Evolutionary conservation across 2,113 vertebrate species (phyloP).

Genomic region (Gavialis gangeticus): DNA sequence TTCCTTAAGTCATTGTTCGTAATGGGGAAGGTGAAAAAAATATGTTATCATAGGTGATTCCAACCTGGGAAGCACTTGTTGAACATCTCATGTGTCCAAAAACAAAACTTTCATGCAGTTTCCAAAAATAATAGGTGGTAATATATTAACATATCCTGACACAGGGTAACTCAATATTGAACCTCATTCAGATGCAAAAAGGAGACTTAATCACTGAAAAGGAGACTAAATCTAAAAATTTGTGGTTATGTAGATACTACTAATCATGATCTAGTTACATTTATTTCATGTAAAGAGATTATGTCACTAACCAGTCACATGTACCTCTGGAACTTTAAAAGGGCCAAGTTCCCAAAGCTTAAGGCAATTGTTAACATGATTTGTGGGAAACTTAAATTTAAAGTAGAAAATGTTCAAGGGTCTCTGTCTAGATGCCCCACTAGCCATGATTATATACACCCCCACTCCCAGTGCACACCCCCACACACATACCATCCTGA

Average conservation of each 20-base stretch:
- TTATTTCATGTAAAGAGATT: neutral
- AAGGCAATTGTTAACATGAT: neutral
- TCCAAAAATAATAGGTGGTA: slow-evolving; percentile 32
- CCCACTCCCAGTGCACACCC: no score
- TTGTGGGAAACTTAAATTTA: neutral
- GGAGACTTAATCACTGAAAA: neutral
- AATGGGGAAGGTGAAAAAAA: neutral
- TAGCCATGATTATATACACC: neutral
- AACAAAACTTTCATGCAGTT: slow-evolving; percentile 34
- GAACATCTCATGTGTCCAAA: neutral
- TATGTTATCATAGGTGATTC: neutral
- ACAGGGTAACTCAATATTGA: neutral
- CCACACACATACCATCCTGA: no score
- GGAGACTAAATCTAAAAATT: neutral
- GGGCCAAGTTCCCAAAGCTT: neutral
- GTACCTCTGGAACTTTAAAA: neutral
- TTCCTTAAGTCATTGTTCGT: neutral
- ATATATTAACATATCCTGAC: neutral
- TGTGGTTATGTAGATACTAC: neutral
- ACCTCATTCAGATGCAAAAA: neutral
- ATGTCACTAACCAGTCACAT: neutral
- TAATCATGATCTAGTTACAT: neutral
- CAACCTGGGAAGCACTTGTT: neutral
- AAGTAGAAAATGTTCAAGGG: neutral
- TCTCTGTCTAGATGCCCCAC: neutral